Evolutionary conservation across 2,888 invertebrate genomes (phyloP).

Genomic region (Sarcophaga carnaria): DNA sequence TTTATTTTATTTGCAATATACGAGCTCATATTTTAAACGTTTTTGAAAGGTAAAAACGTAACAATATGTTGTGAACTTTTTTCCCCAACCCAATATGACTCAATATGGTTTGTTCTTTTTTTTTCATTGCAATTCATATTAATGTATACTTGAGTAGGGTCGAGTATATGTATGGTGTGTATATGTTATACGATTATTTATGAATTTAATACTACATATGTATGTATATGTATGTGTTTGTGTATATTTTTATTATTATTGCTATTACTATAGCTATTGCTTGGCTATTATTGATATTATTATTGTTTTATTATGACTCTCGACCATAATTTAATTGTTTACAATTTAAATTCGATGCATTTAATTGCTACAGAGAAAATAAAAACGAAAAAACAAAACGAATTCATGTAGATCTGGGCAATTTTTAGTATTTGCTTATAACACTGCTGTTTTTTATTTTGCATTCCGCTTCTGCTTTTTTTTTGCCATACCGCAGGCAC

Average conservation of each 20-base stretch:
- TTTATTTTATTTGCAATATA: too few species aligned
- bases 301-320: conserved; percentile 48
- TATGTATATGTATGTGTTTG: not conserved
- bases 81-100: too few species aligned
- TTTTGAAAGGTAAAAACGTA: too few species aligned
- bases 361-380: conserved; percentile 28
- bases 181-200: too few species aligned
- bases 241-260: not conserved
- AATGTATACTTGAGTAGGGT: too few species aligned
- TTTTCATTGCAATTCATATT: too few species aligned
- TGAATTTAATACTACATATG: not conserved
- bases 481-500: not conserved
- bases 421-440: conserved; percentile 3
- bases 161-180: too few species aligned
- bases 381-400: not conserved
- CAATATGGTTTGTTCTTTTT: too few species aligned
- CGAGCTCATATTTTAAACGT: too few species aligned
- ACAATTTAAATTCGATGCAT: conserved; percentile 50
- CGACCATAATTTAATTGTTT: conserved; percentile 59
- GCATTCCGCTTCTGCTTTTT: not conserved
- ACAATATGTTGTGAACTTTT: too few species aligned
- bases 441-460: too few species aligned
- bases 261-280: not conserved
- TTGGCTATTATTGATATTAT: conserved; percentile 31
- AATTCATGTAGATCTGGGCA: conserved; percentile 7